Conservation (phyloP, 2,113 vertebrate species). For the Cephalophus harveyi region DNA sequence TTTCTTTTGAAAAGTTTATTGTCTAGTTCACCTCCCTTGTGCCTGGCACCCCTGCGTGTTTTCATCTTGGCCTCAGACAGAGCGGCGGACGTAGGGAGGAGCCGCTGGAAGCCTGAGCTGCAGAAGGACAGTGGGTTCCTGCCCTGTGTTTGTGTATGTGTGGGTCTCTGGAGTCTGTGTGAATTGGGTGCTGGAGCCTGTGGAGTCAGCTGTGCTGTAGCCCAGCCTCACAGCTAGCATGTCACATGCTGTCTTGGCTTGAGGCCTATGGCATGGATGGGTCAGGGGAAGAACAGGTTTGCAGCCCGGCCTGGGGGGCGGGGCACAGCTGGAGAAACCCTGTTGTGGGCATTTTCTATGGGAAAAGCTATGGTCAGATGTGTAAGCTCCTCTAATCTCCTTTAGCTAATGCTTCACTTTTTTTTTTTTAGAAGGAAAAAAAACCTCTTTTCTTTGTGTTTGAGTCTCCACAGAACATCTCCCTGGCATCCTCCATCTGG, state of each 20-base stretch:
- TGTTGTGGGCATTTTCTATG: not conserved
- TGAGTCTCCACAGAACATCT: not conserved
- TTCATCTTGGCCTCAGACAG: not conserved
- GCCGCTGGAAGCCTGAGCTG: not conserved
- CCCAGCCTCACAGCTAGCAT: not conserved
- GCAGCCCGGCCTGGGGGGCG: not conserved
- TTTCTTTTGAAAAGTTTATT: not conserved
- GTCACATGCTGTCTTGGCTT: not conserved
- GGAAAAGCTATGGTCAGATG: not conserved
- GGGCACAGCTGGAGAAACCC: not conserved
- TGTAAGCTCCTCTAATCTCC: not conserved
- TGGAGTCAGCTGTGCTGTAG: not conserved
- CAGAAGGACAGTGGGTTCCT: not conserved
- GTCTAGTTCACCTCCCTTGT: not conserved
- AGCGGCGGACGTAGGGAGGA: not conserved
- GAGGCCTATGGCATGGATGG: not conserved
- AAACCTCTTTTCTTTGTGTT: not conserved
- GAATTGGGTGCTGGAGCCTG: not conserved
- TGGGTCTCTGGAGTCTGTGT: not conserved
- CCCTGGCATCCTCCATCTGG: not conserved
- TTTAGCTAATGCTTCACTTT: not conserved
- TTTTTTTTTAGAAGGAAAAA: not conserved
- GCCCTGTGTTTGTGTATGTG: not conserved
- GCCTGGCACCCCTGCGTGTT: not conserved
- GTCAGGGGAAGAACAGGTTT: no score